Evolutionary conservation across 2,888 invertebrate genomes (phyloP).

Genomic region (Melanargia galathea): DNA sequence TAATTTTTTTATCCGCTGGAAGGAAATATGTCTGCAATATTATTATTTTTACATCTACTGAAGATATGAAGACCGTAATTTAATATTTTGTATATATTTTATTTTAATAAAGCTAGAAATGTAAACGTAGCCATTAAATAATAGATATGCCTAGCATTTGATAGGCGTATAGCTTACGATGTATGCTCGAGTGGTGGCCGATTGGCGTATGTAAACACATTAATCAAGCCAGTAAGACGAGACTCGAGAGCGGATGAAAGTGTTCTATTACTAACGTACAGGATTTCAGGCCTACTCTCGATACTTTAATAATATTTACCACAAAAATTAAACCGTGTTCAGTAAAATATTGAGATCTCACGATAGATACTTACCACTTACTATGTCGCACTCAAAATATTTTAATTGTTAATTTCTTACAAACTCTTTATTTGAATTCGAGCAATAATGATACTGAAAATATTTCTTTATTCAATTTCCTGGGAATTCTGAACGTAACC

Average conservation of each 20-base stretch:
- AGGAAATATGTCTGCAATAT: neutral
- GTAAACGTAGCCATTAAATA: neutral
- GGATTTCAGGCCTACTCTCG: slow-evolving; percentile 1
- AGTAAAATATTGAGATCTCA: neutral
- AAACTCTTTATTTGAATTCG: no score
- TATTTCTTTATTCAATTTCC: no score
- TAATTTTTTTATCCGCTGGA: slow-evolving; percentile 10
- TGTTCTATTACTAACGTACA: slow-evolving; percentile 1
- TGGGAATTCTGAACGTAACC: no score
- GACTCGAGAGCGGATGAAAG: slow-evolving; percentile 5
- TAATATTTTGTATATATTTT: no score
- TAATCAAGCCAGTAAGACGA: slow-evolving; percentile 56
- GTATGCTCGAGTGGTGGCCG: slow-evolving; percentile 60
- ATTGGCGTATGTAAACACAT: slow-evolving; percentile 73
- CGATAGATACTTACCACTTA: no score
- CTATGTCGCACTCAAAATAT: no score
- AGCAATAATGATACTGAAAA: no score
- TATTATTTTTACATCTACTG: no score
- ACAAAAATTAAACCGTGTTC: neutral
- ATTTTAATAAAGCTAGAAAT: neutral
- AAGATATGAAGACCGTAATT: no score
- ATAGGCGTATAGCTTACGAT: neutral
- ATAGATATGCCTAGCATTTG: neutral
- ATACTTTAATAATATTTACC: neutral
- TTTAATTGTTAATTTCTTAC: no score